Conservation (phyloP, 2,113 vertebrate genomes). For the Hippoglossus stenolepis region DNA sequence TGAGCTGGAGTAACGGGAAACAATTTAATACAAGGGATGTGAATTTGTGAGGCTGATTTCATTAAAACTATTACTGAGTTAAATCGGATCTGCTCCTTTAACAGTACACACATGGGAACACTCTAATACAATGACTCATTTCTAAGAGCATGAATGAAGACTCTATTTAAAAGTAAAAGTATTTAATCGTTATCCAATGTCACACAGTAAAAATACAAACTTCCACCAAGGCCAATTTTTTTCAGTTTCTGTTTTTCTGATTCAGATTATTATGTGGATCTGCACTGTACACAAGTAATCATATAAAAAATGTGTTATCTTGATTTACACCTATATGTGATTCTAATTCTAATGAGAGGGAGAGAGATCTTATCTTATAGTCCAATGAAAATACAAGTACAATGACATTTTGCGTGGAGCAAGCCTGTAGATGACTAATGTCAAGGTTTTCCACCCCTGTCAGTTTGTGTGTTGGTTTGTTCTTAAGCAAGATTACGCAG, state of each 20-base stretch:
- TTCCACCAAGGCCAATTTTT: not conserved
- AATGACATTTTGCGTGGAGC: too few species aligned
- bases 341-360: too few species aligned
- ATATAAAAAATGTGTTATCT: not conserved
- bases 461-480: too few species aligned
- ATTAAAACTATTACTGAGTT: conserved; percentile 10
- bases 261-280: not conserved
- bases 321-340: too few species aligned
- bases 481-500: too few species aligned
- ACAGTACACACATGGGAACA: not conserved
- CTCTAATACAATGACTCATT: not conserved
- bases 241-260: not conserved
- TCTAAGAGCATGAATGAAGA: not conserved
- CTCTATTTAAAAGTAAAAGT: conserved; percentile 13
- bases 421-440: too few species aligned
- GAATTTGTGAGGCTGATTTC: conserved; percentile 19
- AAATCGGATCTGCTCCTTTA: conserved; percentile 21
- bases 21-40: not conserved
- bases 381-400: too few species aligned
- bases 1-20: conserved; percentile 3
- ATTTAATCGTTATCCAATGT: conserved; percentile 2
- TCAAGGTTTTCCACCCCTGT: too few species aligned
- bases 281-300: not conserved
- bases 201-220: not conserved
- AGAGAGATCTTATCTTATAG: too few species aligned